Evolutionary conservation across 2,888 invertebrate genomes (phyloP).

Genomic region (Pinctada fucata): DNA sequence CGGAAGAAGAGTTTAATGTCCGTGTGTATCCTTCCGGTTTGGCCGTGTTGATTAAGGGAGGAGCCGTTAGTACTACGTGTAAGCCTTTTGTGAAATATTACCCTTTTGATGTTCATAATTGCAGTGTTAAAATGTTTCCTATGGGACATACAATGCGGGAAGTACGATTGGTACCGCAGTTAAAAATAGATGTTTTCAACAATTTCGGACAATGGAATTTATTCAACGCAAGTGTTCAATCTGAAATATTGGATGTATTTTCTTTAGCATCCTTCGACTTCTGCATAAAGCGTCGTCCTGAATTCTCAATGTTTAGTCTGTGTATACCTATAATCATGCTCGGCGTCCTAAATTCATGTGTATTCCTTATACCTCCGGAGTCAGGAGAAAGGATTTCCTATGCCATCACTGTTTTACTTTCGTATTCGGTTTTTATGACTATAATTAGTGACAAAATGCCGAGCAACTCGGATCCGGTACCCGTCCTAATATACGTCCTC

Average conservation of each 20-base stretch:
- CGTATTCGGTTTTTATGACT: slow-evolving; percentile 29
- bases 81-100: slow-evolving; percentile 11
- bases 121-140: slow-evolving; percentile 8
- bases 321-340: slow-evolving; percentile 27
- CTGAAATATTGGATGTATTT: slow-evolving; percentile 6
- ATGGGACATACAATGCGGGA: slow-evolving; percentile 13
- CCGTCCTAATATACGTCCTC: slow-evolving; percentile 18
- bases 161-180: not conserved
- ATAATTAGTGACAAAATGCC: slow-evolving; percentile 25
- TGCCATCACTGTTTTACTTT: slow-evolving; percentile 28
- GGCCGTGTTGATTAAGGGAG: slow-evolving; percentile 19
- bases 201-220: slow-evolving; percentile 22
- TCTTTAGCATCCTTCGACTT: slow-evolving; percentile 14
- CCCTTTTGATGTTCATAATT: slow-evolving; percentile 17
- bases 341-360: slow-evolving; percentile 25
- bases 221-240: not conserved
- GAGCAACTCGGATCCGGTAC: slow-evolving; percentile 30
- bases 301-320: slow-evolving; percentile 16
- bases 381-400: slow-evolving; percentile 26
- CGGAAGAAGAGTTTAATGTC: slow-evolving; percentile 16
- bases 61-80: slow-evolving; percentile 17
- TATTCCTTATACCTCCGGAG: slow-evolving; percentile 25
- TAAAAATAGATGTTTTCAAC: slow-evolving; percentile 5
- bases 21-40: slow-evolving; percentile 14
- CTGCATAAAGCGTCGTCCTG: slow-evolving; percentile 17